Percentiles rank a stretch among this genome's conserved stretches.
Conservation (phyloP, 2,113 vertebrate species). For the Melanerpes aurifrons region DNA sequence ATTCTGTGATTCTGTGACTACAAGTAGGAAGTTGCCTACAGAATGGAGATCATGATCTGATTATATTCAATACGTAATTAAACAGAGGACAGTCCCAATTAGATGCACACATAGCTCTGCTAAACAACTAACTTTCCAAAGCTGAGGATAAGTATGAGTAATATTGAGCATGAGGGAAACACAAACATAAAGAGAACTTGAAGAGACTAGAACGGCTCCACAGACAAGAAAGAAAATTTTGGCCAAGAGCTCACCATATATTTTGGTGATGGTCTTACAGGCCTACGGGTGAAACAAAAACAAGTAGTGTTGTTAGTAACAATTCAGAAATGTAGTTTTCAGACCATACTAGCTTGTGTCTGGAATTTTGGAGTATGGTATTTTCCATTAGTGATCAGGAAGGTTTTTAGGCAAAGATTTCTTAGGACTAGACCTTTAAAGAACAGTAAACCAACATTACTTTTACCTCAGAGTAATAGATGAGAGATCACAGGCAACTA, state of each 20-base stretch:
- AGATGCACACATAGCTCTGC: neutral
- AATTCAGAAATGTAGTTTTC: neutral
- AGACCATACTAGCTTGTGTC: neutral
- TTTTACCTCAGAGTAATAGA: neutral
- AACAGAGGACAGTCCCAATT: neutral
- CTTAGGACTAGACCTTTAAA: neutral
- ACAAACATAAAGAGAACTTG: neutral
- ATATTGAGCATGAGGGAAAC: conserved; percentile 4
- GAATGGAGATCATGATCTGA: neutral
- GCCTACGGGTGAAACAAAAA: neutral
- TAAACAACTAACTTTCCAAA: neutral
- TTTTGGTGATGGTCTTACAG: neutral
- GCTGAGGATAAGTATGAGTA: neutral
- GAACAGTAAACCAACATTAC: neutral
- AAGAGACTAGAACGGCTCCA: neutral
- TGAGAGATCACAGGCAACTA: neutral
- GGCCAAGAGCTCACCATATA: neutral
- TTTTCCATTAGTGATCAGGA: neutral
- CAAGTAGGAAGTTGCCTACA: neutral
- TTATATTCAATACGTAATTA: neutral
- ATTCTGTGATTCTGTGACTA: neutral
- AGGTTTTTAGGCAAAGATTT: neutral
- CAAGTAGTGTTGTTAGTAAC: neutral
- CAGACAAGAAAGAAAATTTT: neutral
- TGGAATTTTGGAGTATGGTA: neutral